Percentiles rank a stretch among this genome's conserved stretches.
Evolutionary conservation across 2,888 invertebrate species (phyloP).

Genomic region (Drosophila falleni): DNA sequence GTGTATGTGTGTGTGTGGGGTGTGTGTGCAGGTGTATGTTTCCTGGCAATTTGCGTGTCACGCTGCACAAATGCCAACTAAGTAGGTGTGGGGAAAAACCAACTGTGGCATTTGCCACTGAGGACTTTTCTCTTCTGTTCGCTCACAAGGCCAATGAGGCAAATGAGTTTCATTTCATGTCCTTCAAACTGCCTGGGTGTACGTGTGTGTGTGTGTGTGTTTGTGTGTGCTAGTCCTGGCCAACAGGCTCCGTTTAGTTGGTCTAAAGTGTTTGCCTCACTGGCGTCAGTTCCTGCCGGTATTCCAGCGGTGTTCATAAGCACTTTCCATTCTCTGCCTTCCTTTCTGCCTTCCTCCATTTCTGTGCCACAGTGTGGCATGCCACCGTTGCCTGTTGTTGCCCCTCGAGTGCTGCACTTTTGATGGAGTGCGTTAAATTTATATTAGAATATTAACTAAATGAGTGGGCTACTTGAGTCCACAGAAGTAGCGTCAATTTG

Average conservation of each 20-base stretch:
- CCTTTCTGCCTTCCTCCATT: not conserved
- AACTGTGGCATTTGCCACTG: conserved; percentile 66
- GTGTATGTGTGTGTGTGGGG: conserved; percentile 34
- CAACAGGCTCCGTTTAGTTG: conserved; percentile 37
- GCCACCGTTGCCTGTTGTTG: not conserved
- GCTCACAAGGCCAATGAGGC: conserved; percentile 58
- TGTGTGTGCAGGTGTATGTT: conserved; percentile 39
- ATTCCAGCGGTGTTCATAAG: conserved; percentile 16
- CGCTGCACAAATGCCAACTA: conserved; percentile 54
- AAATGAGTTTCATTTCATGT: conserved; percentile 75
- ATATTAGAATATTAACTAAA: conserved; percentile 73
- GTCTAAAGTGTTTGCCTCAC: conserved; percentile 53
- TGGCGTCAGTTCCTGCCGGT: conserved; percentile 49
- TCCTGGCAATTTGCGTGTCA: conserved; percentile 75
- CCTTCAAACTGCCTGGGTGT: conserved; percentile 53
- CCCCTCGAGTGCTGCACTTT: conserved; percentile 54
- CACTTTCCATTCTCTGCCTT: not conserved
- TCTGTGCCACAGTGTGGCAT: not conserved
- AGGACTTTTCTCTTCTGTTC: conserved; percentile 16
- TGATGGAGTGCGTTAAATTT: conserved; percentile 74
- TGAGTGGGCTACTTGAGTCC: conserved; percentile 60
- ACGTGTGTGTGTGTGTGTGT: conserved; percentile 12
- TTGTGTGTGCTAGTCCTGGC: conserved; percentile 24
- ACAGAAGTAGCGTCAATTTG: conserved; percentile 52
- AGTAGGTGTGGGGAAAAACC: conserved; percentile 56